Base-by-base conservation (phyloP, 2,797 vertebrate species). In the Micrastur ruficollis region DNA sequence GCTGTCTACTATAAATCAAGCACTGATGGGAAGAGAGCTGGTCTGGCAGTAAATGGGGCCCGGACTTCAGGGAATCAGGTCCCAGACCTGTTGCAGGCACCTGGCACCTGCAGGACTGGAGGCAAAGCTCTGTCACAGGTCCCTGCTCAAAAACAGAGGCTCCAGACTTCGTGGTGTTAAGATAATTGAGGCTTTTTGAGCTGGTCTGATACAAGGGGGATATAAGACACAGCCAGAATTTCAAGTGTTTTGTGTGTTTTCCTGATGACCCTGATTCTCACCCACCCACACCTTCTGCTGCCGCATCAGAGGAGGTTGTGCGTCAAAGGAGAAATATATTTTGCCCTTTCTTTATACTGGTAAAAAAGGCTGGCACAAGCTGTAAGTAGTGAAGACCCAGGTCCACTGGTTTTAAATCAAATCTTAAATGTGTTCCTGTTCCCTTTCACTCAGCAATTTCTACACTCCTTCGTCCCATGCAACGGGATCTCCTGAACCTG, bases 271-370 rank as follows among this genome's bases (percentile, higher is more conserved):
- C 55, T 19, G n/a, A 34, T 31, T 79, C 40, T 80, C 44, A 21
- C 16, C 50, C 55, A 65, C 17, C 42, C 61, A 47, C 25, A 46
- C 38, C 53, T 74, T 63, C 23, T 80, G 27, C 52, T 62, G 78
- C 31, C 0, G 0, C 53, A 71, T 25, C 73, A 34, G 53, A 71
- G 74, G 29, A 78, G 32, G 40, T 4, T 38, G 15, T 1, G 1
- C 11, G 34, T 71, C 38, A 56, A 66, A 67, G 63, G 20, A 67
- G 42, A 67, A 84, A 87, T 22, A 31, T 5, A 49, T 50, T n/a
- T 65, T 61, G 38, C 12, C 19, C 40, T 74, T 44, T 42, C 46
- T 75, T 81, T 81, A 21, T 22, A 16, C 14, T 16, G 14, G 32
- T 34, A 42, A 21, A 72, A 91, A 83, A 71, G 53, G 16, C 27